These are phyloP conservation scores for Troides helena DNA, from an alignment of 2,888 invertebrate genomes.

Conservation along the genomic window DNA sequence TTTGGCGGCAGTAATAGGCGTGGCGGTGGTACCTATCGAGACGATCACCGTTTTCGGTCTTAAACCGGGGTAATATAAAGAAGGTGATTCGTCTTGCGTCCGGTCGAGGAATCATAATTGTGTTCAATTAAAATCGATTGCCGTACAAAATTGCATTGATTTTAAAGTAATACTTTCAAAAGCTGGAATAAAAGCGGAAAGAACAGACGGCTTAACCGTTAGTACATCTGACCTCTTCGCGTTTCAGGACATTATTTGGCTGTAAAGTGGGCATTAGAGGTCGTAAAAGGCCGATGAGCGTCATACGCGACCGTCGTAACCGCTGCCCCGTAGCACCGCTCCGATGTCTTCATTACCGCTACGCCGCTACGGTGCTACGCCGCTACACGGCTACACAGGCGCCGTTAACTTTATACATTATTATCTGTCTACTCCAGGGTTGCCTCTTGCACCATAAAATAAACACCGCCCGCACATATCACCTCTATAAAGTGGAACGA, in stretches of 20 bases:
- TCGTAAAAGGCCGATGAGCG: slow-evolving; percentile 13
- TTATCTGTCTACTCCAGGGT: slow-evolving; percentile 15
- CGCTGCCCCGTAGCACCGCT: not conserved
- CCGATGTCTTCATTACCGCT: slow-evolving; percentile 22
- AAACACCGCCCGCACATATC: not conserved
- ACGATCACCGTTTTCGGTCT: too few species aligned
- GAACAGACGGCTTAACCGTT: not conserved
- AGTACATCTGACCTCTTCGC: not conserved
- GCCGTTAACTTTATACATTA: slow-evolving; percentile 22
- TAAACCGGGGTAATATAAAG: too few species aligned
- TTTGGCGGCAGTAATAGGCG: too few species aligned
- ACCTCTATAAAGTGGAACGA: not conserved
- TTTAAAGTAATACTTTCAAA: not conserved
- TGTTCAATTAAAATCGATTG: too few species aligned
- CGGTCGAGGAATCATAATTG: too few species aligned
- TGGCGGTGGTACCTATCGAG: too few species aligned
- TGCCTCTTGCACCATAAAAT: not conserved
- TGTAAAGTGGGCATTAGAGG: slow-evolving; percentile 18
- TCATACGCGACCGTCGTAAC: slow-evolving; percentile 16
- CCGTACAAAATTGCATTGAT: not conserved
- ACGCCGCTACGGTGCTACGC: not conserved
- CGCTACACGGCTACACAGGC: slow-evolving; percentile 5
- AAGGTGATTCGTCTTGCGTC: too few species aligned
- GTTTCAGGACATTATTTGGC: slow-evolving; percentile 10
- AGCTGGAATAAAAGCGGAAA: not conserved